phyloP scores from a whole-genome alignment of 37 sponge, comb jelly and placozoan species.

The Aphrocallistes beatrix region DNA sequence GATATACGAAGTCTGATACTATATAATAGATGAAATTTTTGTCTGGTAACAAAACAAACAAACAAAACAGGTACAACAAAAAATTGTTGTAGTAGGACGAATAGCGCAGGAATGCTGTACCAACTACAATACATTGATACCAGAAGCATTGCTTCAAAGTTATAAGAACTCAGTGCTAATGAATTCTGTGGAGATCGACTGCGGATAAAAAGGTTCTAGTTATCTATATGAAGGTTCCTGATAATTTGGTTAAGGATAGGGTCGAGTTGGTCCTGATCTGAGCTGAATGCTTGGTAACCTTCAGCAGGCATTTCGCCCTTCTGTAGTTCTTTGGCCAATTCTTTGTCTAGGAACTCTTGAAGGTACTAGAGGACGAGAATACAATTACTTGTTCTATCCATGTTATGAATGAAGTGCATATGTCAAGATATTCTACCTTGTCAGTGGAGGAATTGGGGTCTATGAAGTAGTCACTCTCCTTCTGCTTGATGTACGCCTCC shows the following conservation, averaged over 20 bases:
- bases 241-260: not conserved
- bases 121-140: not conserved
- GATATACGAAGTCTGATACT: constrained; percentile 20
- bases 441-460: not conserved
- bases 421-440: not conserved
- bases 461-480: not conserved
- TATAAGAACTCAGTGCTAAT: not conserved
- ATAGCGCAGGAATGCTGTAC: not conserved
- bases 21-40: not conserved
- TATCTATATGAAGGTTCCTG: not conserved
- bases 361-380: not conserved
- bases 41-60: not conserved
- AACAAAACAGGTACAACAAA: not conserved
- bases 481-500: constrained; percentile 10
- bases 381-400: not conserved
- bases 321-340: not conserved
- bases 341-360: not conserved
- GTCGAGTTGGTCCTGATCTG: constrained; percentile 6
- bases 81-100: not conserved
- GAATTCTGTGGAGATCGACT: no score
- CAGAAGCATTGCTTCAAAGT: constrained; percentile 16
- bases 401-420: not conserved
- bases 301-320: not conserved
- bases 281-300: not conserved
- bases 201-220: no score